A percentile compares a stretch with the other conserved stretches of the same genome.
These are phyloP conservation scores for Escarpia spicata DNA, from an alignment of 2,888 invertebrate genomes.

Conservation along the genomic window DNA sequence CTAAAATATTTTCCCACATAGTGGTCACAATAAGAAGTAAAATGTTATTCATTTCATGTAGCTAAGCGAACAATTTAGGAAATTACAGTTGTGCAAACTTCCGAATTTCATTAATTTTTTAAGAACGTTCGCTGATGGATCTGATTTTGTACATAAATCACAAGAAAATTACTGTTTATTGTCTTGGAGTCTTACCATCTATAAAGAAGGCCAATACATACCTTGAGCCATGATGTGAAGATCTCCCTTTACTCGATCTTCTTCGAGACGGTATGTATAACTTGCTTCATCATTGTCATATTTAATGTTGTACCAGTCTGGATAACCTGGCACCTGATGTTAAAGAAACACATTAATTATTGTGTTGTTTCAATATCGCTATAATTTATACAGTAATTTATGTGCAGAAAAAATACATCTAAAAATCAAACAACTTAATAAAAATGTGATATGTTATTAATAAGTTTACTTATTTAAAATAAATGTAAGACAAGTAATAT, in stretches of 20 bases:
- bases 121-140: too few relatives aligned
- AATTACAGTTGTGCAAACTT: too few relatives aligned
- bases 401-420: not conserved
- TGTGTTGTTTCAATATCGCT: not conserved
- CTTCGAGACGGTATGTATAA: constrained; percentile 22
- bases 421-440: not conserved
- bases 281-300: constrained; percentile 21
- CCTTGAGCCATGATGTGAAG: not conserved
- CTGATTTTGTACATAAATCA: too few relatives aligned
- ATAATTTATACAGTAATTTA: not conserved
- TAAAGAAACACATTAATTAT: not conserved
- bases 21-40: too few relatives aligned
- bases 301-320: constrained; percentile 21
- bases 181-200: too few relatives aligned
- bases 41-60: too few relatives aligned
- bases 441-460: not conserved
- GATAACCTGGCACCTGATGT: constrained; percentile 24
- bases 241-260: constrained; percentile 21
- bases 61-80: too few relatives aligned
- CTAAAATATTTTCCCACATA: too few relatives aligned
- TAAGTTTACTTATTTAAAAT: not conserved
- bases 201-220: not conserved
- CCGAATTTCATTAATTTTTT: too few relatives aligned
- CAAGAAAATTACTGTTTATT: too few relatives aligned
- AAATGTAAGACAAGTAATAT: not conserved